Evolutionary conservation across 2,797 vertebrate species (phyloP), one percentile per base, ranked within the genome.

Genomic region (Sebastiscus albofasciatus): DNA sequence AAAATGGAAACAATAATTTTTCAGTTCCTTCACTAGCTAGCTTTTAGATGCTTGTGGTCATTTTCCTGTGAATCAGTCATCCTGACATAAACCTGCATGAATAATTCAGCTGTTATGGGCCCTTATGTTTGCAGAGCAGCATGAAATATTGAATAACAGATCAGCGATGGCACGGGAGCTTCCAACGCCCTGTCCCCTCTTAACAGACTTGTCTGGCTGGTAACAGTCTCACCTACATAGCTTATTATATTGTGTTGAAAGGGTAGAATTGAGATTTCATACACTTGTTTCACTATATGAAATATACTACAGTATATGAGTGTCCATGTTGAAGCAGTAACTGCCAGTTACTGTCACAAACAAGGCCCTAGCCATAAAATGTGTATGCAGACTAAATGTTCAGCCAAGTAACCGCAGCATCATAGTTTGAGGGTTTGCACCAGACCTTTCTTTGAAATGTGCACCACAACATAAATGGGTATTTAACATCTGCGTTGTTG

Each of bases 41-140:
- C 66, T 84, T 59, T 65, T 54, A 24, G 67, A 39, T 39, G 29
- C 49, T 82, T 33, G 54, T 80, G 77, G 81, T 88, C 54, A 74
- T 87, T 92, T 81, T 80, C 46, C 79, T 87, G 84, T 67, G 86
- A 94, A 90, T 93, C 91, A 93, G 86, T 92, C 94, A 91, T 85
- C 86, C 92, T 88, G 88, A 90, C 86, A 89, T 88, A 90, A 93
- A 91, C 79, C 67, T 55, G 46, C 80, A 89, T 95, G 60, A 95
- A 96, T 95, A 89, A 95, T 95, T 95, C 81, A 96, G 88, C 81
- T 78, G 70, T 89, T 84, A 66, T 83, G 84, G 80, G 81, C 67
- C 78, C 77, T 87, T 84, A 81, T 76, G 83, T 91, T 91, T 87
- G 84, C 85, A 85, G 89, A 87, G 82, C 75, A 76, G 68, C 84